Percentiles rank a stretch among this genome's conserved stretches.
Evolutionary conservation across 2,113 vertebrate genomes (phyloP).

Genomic region (Variabilichromis moorii): DNA sequence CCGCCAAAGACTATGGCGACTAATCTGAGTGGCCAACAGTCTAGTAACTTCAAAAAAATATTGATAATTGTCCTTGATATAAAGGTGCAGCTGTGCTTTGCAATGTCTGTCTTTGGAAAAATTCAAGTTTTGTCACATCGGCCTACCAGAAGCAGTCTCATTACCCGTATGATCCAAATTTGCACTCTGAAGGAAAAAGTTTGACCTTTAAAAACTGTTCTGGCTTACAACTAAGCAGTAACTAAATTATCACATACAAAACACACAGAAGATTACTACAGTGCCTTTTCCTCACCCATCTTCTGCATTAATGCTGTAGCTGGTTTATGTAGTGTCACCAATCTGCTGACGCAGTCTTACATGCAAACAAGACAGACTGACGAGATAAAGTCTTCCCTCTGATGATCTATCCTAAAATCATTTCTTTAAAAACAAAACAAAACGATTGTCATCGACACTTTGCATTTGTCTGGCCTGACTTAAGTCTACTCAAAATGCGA

Average conservation of each 20-base stretch:
- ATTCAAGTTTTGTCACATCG: constrained; percentile 10
- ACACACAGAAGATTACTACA: neutral
- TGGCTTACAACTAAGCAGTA: constrained; percentile 5
- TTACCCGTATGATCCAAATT: neutral
- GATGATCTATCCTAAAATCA: neutral
- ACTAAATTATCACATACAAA: neutral
- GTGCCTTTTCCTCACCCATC: neutral
- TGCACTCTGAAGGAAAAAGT: neutral
- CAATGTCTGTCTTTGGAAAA: constrained; percentile 20
- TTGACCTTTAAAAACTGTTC: neutral
- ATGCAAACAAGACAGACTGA: neutral
- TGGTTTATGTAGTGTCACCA: neutral
- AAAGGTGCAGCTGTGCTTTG: constrained; percentile 24
- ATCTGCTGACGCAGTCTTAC: neutral
- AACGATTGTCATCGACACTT: constrained; percentile 34
- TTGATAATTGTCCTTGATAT: neutral
- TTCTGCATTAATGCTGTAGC: neutral
- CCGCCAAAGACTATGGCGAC: neutral
- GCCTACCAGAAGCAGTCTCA: neutral
- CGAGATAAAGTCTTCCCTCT: neutral
- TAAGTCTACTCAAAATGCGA: neutral
- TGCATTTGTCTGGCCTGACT: neutral
- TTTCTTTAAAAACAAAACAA: neutral
- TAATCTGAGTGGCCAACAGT: neutral
- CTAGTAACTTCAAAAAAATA: neutral